These are phyloP conservation scores for Porites australiensis DNA, from an alignment of 64 coral and sea anemone species.

Conservation along the genomic window DNA sequence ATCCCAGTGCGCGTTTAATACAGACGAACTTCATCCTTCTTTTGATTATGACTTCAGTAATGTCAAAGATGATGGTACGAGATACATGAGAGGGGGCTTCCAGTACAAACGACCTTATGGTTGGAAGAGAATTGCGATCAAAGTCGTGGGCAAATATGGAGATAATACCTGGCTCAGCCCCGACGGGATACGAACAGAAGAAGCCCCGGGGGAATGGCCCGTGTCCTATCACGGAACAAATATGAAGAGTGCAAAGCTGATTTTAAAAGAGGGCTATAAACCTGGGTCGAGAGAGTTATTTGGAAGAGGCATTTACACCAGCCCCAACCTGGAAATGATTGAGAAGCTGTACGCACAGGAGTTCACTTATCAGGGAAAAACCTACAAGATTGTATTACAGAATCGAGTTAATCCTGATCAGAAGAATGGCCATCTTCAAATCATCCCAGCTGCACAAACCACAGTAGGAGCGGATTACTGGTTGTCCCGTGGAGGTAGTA, in stretches of 20 bases:
- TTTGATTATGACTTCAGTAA: slow-evolving; percentile 72
- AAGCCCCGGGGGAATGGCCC: slow-evolving; percentile 49
- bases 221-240: slow-evolving; percentile 71
- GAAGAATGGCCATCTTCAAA: background rate
- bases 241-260: slow-evolving; percentile 11
- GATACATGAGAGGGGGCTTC: slow-evolving; percentile 54
- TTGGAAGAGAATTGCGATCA: slow-evolving; percentile 65
- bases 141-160: slow-evolving; percentile 48
- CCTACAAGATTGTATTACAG: slow-evolving; percentile 74
- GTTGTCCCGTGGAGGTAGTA: slow-evolving; percentile 52
- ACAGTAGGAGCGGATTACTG: slow-evolving; percentile 64
- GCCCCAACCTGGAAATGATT: slow-evolving; percentile 46
- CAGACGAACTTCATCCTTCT: slow-evolving; percentile 31
- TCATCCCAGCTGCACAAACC: slow-evolving; percentile 55
- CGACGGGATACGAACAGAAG: slow-evolving; percentile 43
- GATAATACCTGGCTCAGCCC: slow-evolving; percentile 57
- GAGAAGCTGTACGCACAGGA: slow-evolving; percentile 19
- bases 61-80: slow-evolving; percentile 62
- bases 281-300: background rate
- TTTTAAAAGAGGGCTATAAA: slow-evolving; percentile 32
- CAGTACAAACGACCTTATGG: slow-evolving; percentile 67
- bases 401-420: slow-evolving; percentile 66
- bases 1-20: background rate
- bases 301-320: slow-evolving; percentile 59
- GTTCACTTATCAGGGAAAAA: slow-evolving; percentile 51